Percentiles rank a stretch among this genome's conserved stretches.
Conservation (phyloP, 2,888 invertebrate genomes). For the Branchinecta sandiegonensis region DNA sequence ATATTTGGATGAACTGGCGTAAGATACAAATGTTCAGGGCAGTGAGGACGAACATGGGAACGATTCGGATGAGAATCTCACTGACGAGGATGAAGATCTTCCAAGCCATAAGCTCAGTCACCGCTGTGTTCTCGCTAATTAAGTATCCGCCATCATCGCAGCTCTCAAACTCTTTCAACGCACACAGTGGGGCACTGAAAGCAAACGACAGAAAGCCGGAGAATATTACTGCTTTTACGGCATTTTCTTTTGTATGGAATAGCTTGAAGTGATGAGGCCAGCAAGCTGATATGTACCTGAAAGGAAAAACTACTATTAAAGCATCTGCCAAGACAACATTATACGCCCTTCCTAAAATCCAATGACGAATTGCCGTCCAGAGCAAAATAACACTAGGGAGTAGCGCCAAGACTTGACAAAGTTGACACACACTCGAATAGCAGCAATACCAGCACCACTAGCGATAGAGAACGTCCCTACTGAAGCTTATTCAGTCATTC, state of each 20-base stretch:
- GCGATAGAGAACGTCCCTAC: too few relatives aligned
- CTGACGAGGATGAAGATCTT: conserved; percentile 34
- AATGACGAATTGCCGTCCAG: too few relatives aligned
- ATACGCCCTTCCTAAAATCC: background rate
- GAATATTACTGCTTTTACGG: conserved; percentile 33
- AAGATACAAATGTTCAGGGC: conserved; percentile 38
- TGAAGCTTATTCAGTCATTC: too few relatives aligned
- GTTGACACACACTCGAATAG: too few relatives aligned
- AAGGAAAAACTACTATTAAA: background rate
- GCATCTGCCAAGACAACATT: background rate
- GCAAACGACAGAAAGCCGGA: conserved; percentile 35
- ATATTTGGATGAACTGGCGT: conserved; percentile 36
- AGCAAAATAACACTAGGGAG: too few relatives aligned
- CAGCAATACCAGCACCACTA: too few relatives aligned
- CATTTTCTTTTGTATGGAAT: conserved; percentile 34
- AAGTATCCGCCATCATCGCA: conserved; percentile 25
- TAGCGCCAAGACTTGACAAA: too few relatives aligned
- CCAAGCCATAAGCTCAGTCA: conserved; percentile 32
- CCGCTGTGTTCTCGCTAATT: conserved; percentile 30
- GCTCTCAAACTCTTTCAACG: conserved; percentile 33
- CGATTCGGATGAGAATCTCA: conserved; percentile 37
- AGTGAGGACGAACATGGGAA: conserved; percentile 37
- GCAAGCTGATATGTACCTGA: conserved; percentile 37
- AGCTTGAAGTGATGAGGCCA: conserved; percentile 34
- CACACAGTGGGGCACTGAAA: conserved; percentile 36